Conservation (phyloP, 2,888 invertebrate genomes). For the Volucella inflata region DNA sequence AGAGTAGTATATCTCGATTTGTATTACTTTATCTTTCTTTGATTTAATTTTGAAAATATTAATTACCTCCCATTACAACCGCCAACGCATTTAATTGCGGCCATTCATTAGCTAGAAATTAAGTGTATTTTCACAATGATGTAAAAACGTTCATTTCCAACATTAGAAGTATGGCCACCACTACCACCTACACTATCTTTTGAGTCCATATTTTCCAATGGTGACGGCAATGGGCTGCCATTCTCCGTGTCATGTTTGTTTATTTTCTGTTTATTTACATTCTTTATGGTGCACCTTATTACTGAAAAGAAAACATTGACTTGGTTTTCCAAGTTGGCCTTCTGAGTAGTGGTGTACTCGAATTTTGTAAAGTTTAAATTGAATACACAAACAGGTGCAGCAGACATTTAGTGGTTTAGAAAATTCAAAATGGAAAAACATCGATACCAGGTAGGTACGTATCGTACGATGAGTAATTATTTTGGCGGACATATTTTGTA, state of each 20-base stretch:
- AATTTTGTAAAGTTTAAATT: no score
- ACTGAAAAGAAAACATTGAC: conserved; percentile 12
- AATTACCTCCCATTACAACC: no score
- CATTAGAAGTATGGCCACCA: conserved; percentile 13
- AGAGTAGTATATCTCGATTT: no score
- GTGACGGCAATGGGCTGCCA: neutral
- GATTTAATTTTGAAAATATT: no score
- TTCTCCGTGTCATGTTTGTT: neutral
- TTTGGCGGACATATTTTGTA: no score
- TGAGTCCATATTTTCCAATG: conserved; percentile 9
- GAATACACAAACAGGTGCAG: no score
- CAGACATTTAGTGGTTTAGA: no score
- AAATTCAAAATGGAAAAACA: no score
- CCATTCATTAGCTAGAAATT: neutral
- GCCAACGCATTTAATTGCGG: neutral
- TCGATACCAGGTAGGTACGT: no score
- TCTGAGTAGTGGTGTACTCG: no score
- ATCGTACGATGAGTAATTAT: no score
- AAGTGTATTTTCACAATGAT: neutral
- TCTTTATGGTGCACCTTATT: conserved; percentile 15
- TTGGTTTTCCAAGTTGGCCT: neutral
- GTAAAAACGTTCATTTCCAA: neutral
- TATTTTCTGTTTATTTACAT: conserved; percentile 16
- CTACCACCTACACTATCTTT: neutral
- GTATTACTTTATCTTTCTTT: no score